Base-by-base conservation (phyloP, 2,888 invertebrate species). In the Gerris lacustris region DNA sequence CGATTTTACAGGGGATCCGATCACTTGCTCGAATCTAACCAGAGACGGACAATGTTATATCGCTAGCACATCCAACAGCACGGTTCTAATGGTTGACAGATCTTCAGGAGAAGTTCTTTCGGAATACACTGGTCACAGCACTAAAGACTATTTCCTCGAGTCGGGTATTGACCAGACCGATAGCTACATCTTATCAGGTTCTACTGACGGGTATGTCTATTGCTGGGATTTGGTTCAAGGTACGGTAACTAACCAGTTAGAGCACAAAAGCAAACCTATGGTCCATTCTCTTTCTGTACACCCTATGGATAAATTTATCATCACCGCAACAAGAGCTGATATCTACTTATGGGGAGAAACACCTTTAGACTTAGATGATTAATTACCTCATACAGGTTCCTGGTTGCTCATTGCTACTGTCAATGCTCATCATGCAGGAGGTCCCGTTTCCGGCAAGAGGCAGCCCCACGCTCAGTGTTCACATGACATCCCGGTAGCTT, bases 41-140 rank as follows among this genome's bases (percentile, higher is more conserved):
- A 87, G 90, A 76, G 99, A 99, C 80, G 92, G 92, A 0, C 96
- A 97, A 78, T 98, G 98, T 79, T 84, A 92, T 73, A 83, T 99
- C 18, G 85, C 88, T 1, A 91, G 94, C 76, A 91, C 94, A 76
- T 86, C 92, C 6, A 94, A 96, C 80, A 89, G 87, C 76, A 85
- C 86, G 0, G 83, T 98, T 1, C 87, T 91, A 77, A 83, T 99
- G 68, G 85, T 98, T 76, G 99, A 99, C 79, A 96, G 94, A 81
- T 87, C 87, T 72, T 86, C 87, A 6, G 95, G 94, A 9, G 88
- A 91, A 77, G 79, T 91, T 73, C 81, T 92, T 0, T 85, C 87
- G 31, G 88, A 89, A 82, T 86, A 92, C 78, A 83, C 82, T 31
- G 97, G 96, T 0, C 96, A 98, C 78, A 83, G 84, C 73, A 89